Conservation (phyloP, 2,888 invertebrate species). For the Sesia bembeciformis region DNA sequence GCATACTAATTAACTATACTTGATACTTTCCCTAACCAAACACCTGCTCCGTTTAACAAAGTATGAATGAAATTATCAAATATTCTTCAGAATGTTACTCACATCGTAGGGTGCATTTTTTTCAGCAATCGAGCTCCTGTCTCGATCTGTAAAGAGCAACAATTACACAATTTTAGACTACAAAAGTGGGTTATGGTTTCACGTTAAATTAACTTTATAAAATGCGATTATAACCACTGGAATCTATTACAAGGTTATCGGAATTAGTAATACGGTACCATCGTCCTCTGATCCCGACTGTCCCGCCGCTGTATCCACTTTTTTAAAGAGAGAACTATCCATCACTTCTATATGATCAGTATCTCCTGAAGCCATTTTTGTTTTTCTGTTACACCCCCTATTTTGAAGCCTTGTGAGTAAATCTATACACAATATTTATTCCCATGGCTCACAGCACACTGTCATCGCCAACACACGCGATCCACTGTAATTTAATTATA, state of each 20-base stretch:
- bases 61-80: constrained; percentile 30
- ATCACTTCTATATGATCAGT: constrained; percentile 85
- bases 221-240: constrained; percentile 8
- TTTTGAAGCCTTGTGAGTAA: constrained; percentile 49
- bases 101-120: constrained; percentile 77
- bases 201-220: not conserved
- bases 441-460: constrained; percentile 65
- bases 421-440: constrained; percentile 50
- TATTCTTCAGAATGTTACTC: constrained; percentile 47
- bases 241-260: constrained; percentile 22
- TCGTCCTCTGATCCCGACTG: constrained; percentile 76
- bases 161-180: constrained; percentile 25
- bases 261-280: constrained; percentile 62
- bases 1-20: constrained; percentile 25
- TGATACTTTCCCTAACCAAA: constrained; percentile 25
- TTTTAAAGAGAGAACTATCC: constrained; percentile 78
- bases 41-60: constrained; percentile 4
- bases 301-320: constrained; percentile 73
- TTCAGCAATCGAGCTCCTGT: constrained; percentile 75
- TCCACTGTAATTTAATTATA: constrained; percentile 71
- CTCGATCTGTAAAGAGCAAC: constrained; percentile 66
- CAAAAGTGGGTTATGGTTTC: constrained; percentile 21
- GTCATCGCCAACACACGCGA: constrained; percentile 53
- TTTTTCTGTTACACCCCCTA: constrained; percentile 63
- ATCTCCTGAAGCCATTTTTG: constrained; percentile 88